Evolutionary conservation across 2,888 invertebrate species (phyloP), one percentile per base, ranked within the genome.

Genomic region (Melipona bicolor): DNA sequence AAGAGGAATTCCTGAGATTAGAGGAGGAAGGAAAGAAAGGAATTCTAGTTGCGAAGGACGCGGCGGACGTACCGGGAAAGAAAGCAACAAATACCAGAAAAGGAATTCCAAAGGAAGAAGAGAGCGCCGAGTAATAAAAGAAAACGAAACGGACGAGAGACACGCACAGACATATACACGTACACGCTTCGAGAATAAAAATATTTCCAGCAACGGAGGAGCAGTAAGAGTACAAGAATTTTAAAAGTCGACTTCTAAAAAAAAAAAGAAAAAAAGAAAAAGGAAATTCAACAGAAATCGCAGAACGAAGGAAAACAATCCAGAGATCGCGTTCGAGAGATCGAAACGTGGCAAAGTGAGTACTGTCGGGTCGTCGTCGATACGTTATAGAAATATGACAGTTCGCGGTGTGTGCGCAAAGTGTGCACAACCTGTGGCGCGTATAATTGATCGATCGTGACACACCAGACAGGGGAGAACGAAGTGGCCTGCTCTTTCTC

Each of bases 391-490:
- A 64, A 32, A 64, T 21, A 64, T 27, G 27, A 21, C 64, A 27
- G 9, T 43, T 43, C 64, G 64, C 19, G 21, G 52, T 52, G 24
- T 13, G 32, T 2, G 19, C 11, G 19, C 32, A 13, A 36, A 32
- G 21, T 21, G 32, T 32, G 21, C 9, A 27, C 24, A 17, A 27
- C 61, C 27, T 61, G 61, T 19, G 17, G 24, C 24, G 17, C 15
- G 64, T 72, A 69, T 43, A 62, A 61, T 59, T 72, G 80, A 81
- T 85, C 85, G 84, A 76, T 79, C 79, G 59, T 69, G 72, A 70
- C 74, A 74, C 77, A 61, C 75, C 67, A 64, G 77, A 82, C 76
- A 69, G 78, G 78, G 64, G 75, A 85, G 43, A 82, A 76, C 79
- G 77, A 77, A 78, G 59, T 75, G 67, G 79, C 74, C 79, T 75